These are phyloP conservation scores for Spheniscus mendiculus DNA, from an alignment of 2,113 vertebrate species.

Conservation along the genomic window DNA sequence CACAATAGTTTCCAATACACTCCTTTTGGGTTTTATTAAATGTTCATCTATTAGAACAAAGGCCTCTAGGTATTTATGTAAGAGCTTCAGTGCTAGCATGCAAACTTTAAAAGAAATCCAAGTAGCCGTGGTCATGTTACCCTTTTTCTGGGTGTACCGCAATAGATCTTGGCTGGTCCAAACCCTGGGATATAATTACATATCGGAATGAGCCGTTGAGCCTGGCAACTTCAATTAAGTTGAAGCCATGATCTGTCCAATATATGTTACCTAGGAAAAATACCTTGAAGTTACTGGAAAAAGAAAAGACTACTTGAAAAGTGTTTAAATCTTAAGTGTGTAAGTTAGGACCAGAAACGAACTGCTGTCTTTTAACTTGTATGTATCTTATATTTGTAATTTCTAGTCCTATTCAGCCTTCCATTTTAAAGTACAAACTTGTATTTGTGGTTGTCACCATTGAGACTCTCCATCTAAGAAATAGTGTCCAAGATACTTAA, in stretches of 20 bases:
- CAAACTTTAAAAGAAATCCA: background rate
- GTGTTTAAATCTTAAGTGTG: background rate
- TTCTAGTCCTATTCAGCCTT: background rate
- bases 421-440: background rate
- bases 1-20: background rate
- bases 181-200: constrained; percentile 91
- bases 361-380: background rate
- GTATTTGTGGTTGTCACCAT: background rate
- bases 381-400: background rate
- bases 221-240: constrained; percentile 93
- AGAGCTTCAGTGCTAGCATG: background rate
- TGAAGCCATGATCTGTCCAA: constrained; percentile 98
- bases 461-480: background rate
- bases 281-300: background rate
- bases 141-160: constrained; percentile 92
- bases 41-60: background rate
- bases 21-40: background rate
- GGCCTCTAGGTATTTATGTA: background rate
- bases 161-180: constrained; percentile 94
- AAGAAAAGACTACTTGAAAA: background rate
- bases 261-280: constrained; percentile 90
- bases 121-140: constrained; percentile 57
- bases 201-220: constrained; percentile 94
- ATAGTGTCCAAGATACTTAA: background rate
- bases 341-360: background rate